A percentile compares a stretch with the other conserved stretches of the same genome.
phyloP scores from a whole-genome alignment of 2,888 invertebrate genomes.

The Dynastes tityus region DNA sequence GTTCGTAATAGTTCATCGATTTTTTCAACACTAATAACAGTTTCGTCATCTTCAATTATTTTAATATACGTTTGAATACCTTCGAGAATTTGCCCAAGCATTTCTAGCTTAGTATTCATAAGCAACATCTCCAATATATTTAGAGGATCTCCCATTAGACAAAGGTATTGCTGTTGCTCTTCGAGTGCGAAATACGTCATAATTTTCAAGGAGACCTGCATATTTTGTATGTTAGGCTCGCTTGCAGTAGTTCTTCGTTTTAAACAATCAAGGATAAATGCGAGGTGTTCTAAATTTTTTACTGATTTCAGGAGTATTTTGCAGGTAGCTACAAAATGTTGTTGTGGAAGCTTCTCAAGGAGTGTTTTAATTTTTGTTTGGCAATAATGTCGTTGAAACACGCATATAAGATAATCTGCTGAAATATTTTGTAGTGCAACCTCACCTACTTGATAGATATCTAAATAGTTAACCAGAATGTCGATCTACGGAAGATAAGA shows the following conservation, averaged over 20 bases:
- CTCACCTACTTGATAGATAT: constrained; percentile 75
- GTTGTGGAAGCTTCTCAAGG: constrained; percentile 74
- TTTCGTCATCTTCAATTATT: constrained; percentile 77
- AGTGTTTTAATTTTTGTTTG: constrained; percentile 72
- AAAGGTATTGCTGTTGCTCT: constrained; percentile 76
- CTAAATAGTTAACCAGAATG: constrained; percentile 49
- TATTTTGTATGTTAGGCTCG: constrained; percentile 74
- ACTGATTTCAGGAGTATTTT: constrained; percentile 77
- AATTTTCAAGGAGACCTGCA: constrained; percentile 80
- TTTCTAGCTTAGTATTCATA: constrained; percentile 88
- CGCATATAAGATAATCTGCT: constrained; percentile 75
- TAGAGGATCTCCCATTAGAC: constrained; percentile 80
- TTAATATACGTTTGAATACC: constrained; percentile 72
- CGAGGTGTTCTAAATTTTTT: constrained; percentile 76
- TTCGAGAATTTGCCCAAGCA: constrained; percentile 76
- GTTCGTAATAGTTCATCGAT: constrained; percentile 81
- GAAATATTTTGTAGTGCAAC: constrained; percentile 72
- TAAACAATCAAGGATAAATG: constrained; percentile 78
- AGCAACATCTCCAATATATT: constrained; percentile 88
- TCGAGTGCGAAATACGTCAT: constrained; percentile 75
- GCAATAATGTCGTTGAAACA: constrained; percentile 73
- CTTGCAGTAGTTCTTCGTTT: constrained; percentile 70
- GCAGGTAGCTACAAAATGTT: constrained; percentile 77
- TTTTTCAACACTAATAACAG: constrained; percentile 75
- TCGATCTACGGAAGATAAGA: constrained; percentile 17